Conservation (phyloP, 2,888 invertebrate species). For the Melanostoma mellinum region DNA sequence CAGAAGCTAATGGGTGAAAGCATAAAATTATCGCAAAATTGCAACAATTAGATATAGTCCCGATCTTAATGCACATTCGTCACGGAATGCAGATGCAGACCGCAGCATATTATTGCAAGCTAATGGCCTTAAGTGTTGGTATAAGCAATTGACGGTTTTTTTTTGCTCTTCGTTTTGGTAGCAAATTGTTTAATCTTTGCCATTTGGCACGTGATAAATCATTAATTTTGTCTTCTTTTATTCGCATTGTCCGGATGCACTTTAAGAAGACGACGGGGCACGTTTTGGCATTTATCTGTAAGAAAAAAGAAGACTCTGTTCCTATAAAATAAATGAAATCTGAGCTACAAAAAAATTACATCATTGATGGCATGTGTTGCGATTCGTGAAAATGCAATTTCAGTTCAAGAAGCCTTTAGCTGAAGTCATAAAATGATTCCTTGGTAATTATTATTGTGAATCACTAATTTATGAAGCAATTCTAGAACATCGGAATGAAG, state of each 20-base stretch:
- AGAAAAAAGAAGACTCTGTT: no score
- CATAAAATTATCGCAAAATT: slow-evolving; percentile 65
- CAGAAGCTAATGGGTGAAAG: slow-evolving; percentile 52
- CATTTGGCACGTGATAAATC: slow-evolving; percentile 63
- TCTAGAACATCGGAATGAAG: no score
- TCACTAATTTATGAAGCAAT: no score
- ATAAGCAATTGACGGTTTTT: slow-evolving; percentile 23
- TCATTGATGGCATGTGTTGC: no score
- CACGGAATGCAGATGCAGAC: slow-evolving; percentile 49
- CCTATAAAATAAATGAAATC: background rate
- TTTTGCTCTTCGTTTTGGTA: slow-evolving; percentile 1
- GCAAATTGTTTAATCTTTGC: slow-evolving; percentile 47
- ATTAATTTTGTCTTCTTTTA: slow-evolving; percentile 29
- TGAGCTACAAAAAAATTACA: background rate
- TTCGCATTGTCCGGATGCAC: background rate
- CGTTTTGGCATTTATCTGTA: no score
- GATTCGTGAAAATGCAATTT: no score
- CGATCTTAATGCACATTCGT: slow-evolving; percentile 52
- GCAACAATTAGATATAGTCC: slow-evolving; percentile 60
- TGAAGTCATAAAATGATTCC: no score
- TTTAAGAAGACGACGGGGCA: background rate
- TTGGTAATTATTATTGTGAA: no score
- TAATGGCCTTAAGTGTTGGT: slow-evolving; percentile 53
- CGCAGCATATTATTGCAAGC: slow-evolving; percentile 13
- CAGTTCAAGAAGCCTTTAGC: no score